Evolutionary conservation across 2,113 vertebrate species (phyloP).

Genomic region (Tragelaphus imberbis): DNA sequence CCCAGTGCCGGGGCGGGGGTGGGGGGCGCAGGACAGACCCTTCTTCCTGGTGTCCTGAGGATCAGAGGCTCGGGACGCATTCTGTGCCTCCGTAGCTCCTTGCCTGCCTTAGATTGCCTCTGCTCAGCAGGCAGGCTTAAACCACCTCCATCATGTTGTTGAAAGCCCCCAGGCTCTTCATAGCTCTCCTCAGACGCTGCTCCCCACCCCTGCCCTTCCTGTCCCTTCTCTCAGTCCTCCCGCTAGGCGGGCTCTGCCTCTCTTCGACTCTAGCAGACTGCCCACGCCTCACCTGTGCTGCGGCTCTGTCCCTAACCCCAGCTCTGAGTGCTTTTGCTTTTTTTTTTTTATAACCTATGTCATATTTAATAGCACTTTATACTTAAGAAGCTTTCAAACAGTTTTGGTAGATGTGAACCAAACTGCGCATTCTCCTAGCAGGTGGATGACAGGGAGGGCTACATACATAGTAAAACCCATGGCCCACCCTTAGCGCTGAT

Average conservation of each 20-base stretch:
- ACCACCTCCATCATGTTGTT: fast-evolving
- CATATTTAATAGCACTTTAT: background rate
- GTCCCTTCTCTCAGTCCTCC: background rate
- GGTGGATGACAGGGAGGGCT: background rate
- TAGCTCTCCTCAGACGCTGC: background rate
- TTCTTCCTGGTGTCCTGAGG: background rate
- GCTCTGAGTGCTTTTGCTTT: background rate
- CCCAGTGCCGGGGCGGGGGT: too few relatives aligned
- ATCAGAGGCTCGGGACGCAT: background rate
- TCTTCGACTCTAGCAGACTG: background rate
- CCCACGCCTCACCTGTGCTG: fast-evolving
- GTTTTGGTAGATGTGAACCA: background rate
- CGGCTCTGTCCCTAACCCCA: background rate
- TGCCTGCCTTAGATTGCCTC: background rate
- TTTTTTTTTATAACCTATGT: background rate
- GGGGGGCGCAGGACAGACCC: fast-evolving
- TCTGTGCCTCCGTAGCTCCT: background rate
- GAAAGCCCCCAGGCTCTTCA: background rate
- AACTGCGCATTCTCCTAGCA: background rate
- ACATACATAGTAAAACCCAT: background rate
- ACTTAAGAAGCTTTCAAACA: background rate
- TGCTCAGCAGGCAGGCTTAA: background rate
- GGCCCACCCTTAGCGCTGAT: background rate
- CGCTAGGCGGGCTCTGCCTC: fast-evolving
- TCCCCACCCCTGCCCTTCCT: background rate